A percentile compares a stretch with the other conserved stretches of the same genome.
Conservation (phyloP, 2,113 vertebrate species). For the Toxotes chatareus region DNA sequence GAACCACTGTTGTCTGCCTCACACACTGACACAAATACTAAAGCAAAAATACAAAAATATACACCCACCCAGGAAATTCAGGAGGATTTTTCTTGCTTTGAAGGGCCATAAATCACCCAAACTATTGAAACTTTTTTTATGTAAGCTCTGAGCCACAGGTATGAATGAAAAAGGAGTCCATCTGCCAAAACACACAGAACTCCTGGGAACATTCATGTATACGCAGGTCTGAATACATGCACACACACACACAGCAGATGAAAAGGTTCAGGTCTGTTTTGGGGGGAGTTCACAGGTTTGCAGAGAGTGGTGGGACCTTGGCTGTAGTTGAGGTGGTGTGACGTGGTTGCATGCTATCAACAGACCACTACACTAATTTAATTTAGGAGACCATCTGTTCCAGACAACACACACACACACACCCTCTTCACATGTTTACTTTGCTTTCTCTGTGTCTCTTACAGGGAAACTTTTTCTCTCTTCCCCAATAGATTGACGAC, state of each 20-base stretch:
- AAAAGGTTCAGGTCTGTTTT: conserved; percentile 17
- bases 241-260: conserved; percentile 21
- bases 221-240: conserved; percentile 19
- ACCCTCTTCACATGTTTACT: conserved; percentile 34
- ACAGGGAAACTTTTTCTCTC: conserved; percentile 34
- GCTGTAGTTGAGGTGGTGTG: conserved; percentile 56
- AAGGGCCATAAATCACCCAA: not conserved
- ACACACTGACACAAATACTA: not conserved
- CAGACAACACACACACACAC: conserved; percentile 26
- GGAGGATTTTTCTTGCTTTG: not conserved
- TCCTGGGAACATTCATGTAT: conserved; percentile 45
- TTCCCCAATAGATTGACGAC: conserved; percentile 23
- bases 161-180: conserved; percentile 5
- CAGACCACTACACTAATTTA: conserved; percentile 41
- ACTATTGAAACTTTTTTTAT: not conserved
- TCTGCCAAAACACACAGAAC: conserved; percentile 45
- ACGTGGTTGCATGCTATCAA: conserved; percentile 58
- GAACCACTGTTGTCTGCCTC: not conserved
- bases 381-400: conserved; percentile 60
- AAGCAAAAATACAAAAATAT: not conserved
- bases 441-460: conserved; percentile 17
- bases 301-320: not conserved
- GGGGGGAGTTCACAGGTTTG: conserved; percentile 19
- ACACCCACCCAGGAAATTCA: not conserved
- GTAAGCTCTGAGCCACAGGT: not conserved